phyloP scores from a whole-genome alignment of 2,797 vertebrate species.

The Urophycis tenuis region DNA sequence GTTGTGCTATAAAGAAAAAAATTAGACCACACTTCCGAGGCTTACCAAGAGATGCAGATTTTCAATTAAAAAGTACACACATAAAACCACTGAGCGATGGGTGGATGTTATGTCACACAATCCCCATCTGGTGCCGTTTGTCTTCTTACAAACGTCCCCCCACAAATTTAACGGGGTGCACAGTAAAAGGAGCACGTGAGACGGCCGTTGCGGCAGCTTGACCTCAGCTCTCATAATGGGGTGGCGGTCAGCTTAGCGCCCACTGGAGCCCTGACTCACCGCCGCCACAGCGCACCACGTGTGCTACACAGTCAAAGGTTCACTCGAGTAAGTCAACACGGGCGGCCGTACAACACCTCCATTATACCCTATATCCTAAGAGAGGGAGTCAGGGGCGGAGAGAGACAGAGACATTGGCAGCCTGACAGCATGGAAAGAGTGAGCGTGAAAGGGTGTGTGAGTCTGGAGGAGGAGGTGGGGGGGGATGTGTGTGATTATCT shows the following conservation, averaged over 20 bases:
- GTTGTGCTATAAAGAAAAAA: neutral
- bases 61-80: neutral
- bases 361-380: neutral
- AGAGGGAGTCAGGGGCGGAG: neutral
- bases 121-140: neutral
- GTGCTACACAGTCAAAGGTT: constrained; percentile 25
- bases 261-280: neutral
- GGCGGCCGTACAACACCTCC: neutral
- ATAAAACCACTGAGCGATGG: neutral
- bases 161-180: neutral
- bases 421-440: constrained; percentile 39
- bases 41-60: neutral
- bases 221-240: no score
- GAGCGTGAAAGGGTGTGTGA: constrained; percentile 20
- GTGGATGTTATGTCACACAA: neutral
- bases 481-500: constrained; percentile 12
- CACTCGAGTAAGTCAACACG: constrained; percentile 45
- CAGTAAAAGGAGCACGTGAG: neutral
- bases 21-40: neutral
- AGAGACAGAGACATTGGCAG: constrained; percentile 32
- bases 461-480: constrained; percentile 19
- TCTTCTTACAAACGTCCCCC: no score
- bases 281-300: neutral
- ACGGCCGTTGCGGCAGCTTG: no score
- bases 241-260: no score